Percentiles rank a stretch among this genome's conserved stretches.
Evolutionary conservation across 2,113 vertebrate genomes (phyloP).

Genomic region (Engystomops pustulosus): DNA sequence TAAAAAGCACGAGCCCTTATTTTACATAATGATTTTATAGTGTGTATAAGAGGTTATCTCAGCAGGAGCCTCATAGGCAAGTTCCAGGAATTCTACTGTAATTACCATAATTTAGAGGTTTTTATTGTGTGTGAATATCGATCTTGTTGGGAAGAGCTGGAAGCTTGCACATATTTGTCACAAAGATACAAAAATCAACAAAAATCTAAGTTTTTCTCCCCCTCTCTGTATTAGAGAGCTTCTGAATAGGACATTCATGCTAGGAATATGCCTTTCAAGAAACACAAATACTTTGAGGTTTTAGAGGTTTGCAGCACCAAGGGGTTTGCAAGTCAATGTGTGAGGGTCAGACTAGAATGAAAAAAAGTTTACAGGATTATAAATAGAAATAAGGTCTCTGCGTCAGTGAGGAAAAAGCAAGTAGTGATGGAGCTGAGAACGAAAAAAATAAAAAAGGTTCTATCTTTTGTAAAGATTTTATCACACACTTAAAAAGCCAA

Average conservation of each 20-base stretch:
- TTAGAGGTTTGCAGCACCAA: background rate
- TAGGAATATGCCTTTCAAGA: slow-evolving; percentile 8
- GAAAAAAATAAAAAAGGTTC: too few relatives aligned
- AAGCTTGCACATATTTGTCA: background rate
- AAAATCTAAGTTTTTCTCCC: slow-evolving; percentile 1
- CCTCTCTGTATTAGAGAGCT: background rate
- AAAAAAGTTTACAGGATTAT: background rate
- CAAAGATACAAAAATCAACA: slow-evolving; percentile 8
- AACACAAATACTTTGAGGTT: slow-evolving; percentile 22
- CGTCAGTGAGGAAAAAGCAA: background rate
- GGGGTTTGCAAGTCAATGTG: background rate
- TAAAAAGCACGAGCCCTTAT: slow-evolving; percentile 17
- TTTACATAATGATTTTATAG: slow-evolving; percentile 33
- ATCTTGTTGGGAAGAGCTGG: background rate
- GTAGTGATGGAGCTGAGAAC: background rate
- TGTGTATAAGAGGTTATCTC: slow-evolving; percentile 22
- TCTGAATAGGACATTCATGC: background rate
- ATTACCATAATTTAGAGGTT: slow-evolving; percentile 37
- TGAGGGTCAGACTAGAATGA: background rate
- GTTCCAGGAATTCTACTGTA: slow-evolving; percentile 50
- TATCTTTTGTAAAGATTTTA: too few relatives aligned
- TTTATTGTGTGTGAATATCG: slow-evolving; percentile 44
- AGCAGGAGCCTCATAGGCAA: slow-evolving; percentile 18
- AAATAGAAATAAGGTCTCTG: background rate
- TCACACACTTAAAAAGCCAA: too few relatives aligned